Base-by-base conservation (phyloP, 2,888 invertebrate species). In the Microplitis manilae region DNA sequence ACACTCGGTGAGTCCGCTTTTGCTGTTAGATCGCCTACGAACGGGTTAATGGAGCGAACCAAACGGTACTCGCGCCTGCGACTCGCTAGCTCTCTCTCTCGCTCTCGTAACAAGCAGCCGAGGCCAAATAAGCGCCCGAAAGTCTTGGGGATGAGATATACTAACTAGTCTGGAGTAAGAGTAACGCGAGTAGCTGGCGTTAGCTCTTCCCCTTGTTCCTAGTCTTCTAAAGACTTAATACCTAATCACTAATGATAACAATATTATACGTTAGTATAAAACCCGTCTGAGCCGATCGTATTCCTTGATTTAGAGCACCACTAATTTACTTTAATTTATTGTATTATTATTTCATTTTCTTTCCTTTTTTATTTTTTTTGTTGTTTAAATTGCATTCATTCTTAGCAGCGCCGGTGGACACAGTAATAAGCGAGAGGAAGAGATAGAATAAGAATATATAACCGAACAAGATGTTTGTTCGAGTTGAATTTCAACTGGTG, bases 21-120 rank as follows among this genome's bases (percentile, higher is more conserved):
- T 73, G 13, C 79, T 78, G 80, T 71, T 79, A 79, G 85, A 85
- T 86, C 86, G 86, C 83, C 87, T 87, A 88, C 87, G 88, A 89
- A 87, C 86, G 87, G 86, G 87, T 88, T 89, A 89, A 89, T 89
- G 87, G 88, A 86, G 87, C 86, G 85, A 82, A 80, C 77, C 75
- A 77, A 62, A 77, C 72, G 75, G 50, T 50, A 50, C 74, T 81
- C 77, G 60, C 78, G 79, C 62, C 73, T 76, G 75, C 40, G 76
- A 79, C 74, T 79, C 78, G 5, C n/a, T 1, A 39, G 9, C 40
- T 71, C 41, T 67, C 60, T 62, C 71, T 59, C 71, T 71, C 9
- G n/a, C n/a, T 13, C 71, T 71, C 76, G 59, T 76, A 76, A 76
- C 68, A 39, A 76, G 72, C 76, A 64, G 30, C 30, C 30, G 30